Percentiles rank a stretch among this genome's conserved stretches.
Evolutionary conservation across 2,113 vertebrate species (phyloP).

Genomic region (Corydoras maculifer): DNA sequence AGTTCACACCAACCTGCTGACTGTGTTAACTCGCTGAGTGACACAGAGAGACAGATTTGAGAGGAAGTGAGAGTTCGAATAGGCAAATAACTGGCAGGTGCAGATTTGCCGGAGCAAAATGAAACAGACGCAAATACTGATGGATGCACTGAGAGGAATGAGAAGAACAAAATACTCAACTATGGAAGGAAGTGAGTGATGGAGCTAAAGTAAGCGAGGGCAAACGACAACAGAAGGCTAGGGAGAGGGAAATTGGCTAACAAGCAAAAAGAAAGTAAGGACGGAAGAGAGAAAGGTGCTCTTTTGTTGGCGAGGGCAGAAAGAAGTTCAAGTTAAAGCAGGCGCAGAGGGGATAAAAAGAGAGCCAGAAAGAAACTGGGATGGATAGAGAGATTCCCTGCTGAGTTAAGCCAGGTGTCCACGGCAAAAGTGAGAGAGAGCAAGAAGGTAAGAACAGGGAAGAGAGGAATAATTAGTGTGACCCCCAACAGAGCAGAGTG

Average conservation of each 20-base stretch:
- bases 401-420: slow-evolving; percentile 2
- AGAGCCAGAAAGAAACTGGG: slow-evolving; percentile 7
- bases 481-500: slow-evolving; percentile 50
- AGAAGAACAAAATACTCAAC: not conserved
- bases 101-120: not conserved
- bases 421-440: slow-evolving; percentile 5
- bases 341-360: not conserved
- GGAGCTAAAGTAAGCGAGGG: no score
- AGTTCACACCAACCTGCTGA: slow-evolving; percentile 35
- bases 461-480: slow-evolving; percentile 48
- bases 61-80: not conserved
- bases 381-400: slow-evolving; percentile 6
- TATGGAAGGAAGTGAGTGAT: not conserved
- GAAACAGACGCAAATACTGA: slow-evolving; percentile 1
- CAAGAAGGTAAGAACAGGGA: slow-evolving; percentile 2
- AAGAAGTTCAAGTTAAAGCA: not conserved
- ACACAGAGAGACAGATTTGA: slow-evolving; percentile 1
- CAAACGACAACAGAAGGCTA: not conserved
- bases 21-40: slow-evolving; percentile 28
- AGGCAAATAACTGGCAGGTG: not conserved
- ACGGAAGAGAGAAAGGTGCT: not conserved
- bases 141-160: not conserved
- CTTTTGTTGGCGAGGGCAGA: not conserved
- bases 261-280: not conserved
- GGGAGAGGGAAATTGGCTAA: not conserved